Percentiles rank a stretch among this genome's conserved stretches.
phyloP scores from a whole-genome alignment of 1,140 invertebrate species.

The Pristionchus pacificus region DNA sequence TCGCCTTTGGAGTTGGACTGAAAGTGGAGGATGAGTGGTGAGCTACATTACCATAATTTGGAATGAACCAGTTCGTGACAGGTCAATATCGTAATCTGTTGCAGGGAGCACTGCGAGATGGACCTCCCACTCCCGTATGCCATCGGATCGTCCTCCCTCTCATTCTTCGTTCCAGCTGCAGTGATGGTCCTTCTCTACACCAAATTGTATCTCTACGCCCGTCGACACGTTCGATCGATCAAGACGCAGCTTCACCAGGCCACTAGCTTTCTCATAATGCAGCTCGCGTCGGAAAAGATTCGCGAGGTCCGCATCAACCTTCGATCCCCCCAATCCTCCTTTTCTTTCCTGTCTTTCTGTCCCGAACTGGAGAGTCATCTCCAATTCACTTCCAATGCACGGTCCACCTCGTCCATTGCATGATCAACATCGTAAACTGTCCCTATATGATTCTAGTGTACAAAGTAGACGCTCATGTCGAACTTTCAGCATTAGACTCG shows the following conservation, averaged over 20 bases:
- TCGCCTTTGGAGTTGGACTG: conserved; percentile 81
- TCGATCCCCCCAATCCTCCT: neutral
- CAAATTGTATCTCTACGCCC: conserved; percentile 90
- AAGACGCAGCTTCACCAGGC: conserved; percentile 63
- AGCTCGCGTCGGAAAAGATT: conserved; percentile 53
- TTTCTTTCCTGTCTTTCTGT: neutral
- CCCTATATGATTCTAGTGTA: no score
- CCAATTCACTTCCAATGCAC: no score
- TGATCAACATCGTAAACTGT: no score
- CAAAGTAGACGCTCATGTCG: no score
- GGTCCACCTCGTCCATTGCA: no score
- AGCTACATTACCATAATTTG: no score
- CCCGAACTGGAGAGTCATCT: no score
- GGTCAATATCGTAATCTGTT: no score
- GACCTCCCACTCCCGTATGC: conserved; percentile 69
- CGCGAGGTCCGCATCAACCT: conserved; percentile 31
- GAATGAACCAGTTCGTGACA: no score
- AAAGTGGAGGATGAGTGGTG: conserved; percentile 62
- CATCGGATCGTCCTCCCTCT: conserved; percentile 91
- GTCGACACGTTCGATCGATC: conserved; percentile 91
- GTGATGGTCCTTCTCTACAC: conserved; percentile 88
- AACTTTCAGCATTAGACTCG: no score
- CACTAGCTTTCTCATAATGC: conserved; percentile 52
- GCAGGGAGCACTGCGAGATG: conserved; percentile 43
- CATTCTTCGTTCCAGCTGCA: conserved; percentile 89